Evolutionary conservation across 2,797 vertebrate species (phyloP).

Genomic region (Meriones psammophilus): DNA sequence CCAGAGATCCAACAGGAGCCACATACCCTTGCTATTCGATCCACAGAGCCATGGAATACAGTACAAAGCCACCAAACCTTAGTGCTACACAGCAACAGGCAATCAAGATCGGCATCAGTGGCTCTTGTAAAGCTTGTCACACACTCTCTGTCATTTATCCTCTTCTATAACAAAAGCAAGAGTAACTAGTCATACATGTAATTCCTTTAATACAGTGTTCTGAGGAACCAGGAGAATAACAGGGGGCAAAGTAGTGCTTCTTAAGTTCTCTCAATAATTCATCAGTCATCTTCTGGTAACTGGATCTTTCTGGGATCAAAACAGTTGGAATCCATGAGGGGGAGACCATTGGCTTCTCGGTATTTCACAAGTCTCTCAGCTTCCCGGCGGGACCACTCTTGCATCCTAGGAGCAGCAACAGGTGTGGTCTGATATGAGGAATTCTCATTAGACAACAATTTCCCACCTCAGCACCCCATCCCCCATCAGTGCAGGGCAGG

Average conservation of each 20-base stretch:
- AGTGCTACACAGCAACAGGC: conserved; percentile 27
- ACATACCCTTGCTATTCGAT: neutral
- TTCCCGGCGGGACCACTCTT: conserved; percentile 91
- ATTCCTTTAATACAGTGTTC: conserved; percentile 76
- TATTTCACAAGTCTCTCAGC: conserved; percentile 90
- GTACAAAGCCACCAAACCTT: conserved; percentile 51
- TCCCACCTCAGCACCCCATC: conserved; percentile 37
- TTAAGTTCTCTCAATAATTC: conserved; percentile 11
- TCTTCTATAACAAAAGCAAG: conserved; percentile 68
- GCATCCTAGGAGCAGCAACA: conserved; percentile 73
- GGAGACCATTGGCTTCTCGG: conserved; percentile 90
- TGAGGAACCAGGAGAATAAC: conserved; percentile 17
- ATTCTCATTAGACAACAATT: conserved; percentile 4
- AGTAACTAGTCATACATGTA: conserved; percentile 59
- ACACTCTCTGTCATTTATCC: neutral
- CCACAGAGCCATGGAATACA: neutral
- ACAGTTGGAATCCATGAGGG: conserved; percentile 91
- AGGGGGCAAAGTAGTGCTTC: neutral
- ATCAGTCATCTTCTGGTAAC: conserved; percentile 83
- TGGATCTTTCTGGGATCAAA: conserved; percentile 89
- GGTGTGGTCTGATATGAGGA: neutral
- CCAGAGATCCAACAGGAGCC: neutral
- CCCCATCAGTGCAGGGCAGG: neutral
- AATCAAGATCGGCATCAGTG: conserved; percentile 34
- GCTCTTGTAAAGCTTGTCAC: conserved; percentile 47